Evolutionary conservation across 2,797 vertebrate genomes (phyloP), one percentile per base, ranked within the genome.

Genomic region (Enteromius unitaeniatus): DNA sequence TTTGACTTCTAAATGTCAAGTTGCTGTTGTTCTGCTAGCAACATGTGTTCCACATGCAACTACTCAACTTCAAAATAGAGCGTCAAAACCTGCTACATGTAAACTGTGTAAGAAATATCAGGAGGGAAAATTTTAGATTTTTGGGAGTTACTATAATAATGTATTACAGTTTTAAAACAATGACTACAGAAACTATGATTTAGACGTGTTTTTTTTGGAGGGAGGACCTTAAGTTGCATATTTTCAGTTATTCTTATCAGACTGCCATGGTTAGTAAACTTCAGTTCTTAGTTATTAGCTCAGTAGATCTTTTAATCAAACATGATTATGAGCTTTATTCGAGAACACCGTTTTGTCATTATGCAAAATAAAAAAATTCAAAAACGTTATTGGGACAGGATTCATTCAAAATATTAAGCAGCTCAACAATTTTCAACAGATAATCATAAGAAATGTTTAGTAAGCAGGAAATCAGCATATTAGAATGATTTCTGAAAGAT

Each of bases 1-100:
- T 64, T 62, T 68, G 31, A 45, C 58, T 58, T 28, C 6, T 17
- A 49, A 70, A 40, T 49, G 37, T 42, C 26, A 76, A 60, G 53
- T 55, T 60, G 49, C 34, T 79, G 67, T 68, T 51, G 55, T 21
- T 80, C 49, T 51, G 68, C 55, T 23, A 42, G 37, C 51, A 55
- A 60, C 53, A 77, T 23, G 37, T 47, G 37, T 45, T 62, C 19
- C 26, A 45, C 40, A 10, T 45, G 51, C 17, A 10, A 45, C 51
- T 4, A 10, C 37, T 77, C 14, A 21, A 60, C 14, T 76, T 47
- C 28, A 73, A 51, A 73, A 31, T 11, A 49, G 45, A 49, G 4
- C 17, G 23, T 73, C 9, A 51, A 51, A 51, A 10, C 3, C 3
- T 31, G 17, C 1, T 19, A 19, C 69, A 19, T 55, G 37, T 15